phyloP scores from a whole-genome alignment of 2,113 vertebrate genomes.

The Ptychochromis oligacanthus region DNA sequence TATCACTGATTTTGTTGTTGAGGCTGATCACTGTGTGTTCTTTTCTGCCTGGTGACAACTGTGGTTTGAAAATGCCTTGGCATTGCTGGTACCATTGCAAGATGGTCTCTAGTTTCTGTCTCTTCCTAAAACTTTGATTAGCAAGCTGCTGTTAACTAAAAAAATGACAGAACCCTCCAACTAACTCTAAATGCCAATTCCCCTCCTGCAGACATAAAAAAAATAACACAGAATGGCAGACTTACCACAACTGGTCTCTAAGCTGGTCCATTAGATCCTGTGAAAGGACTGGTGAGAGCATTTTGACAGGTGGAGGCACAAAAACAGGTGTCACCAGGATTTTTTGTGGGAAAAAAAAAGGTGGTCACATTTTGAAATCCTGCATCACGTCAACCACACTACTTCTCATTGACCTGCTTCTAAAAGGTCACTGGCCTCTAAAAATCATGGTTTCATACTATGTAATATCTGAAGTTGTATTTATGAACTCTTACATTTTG shows the following conservation, averaged over 20 bases:
- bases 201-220: slow-evolving; percentile 28
- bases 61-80: no score
- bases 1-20: background rate
- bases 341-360: background rate
- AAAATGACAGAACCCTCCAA: background rate
- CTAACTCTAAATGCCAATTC: background rate
- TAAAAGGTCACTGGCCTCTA: slow-evolving; percentile 32
- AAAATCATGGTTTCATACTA: slow-evolving; percentile 24
- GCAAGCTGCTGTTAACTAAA: background rate
- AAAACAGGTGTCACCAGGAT: background rate
- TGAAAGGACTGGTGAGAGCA: background rate
- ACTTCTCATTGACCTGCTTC: slow-evolving; percentile 1
- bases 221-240: slow-evolving; percentile 4
- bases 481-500: background rate
- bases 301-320: slow-evolving; percentile 20
- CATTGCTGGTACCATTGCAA: no score
- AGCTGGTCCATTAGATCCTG: slow-evolving; percentile 8
- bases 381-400: background rate
- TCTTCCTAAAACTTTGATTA: slow-evolving; percentile 17
- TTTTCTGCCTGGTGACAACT: no score
- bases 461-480: background rate
- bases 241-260: background rate
- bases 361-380: slow-evolving; percentile 10
- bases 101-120: background rate
- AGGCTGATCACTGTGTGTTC: no score